phyloP scores from a whole-genome alignment of 2,113 vertebrate genomes.

The Thymallus thymallus region DNA sequence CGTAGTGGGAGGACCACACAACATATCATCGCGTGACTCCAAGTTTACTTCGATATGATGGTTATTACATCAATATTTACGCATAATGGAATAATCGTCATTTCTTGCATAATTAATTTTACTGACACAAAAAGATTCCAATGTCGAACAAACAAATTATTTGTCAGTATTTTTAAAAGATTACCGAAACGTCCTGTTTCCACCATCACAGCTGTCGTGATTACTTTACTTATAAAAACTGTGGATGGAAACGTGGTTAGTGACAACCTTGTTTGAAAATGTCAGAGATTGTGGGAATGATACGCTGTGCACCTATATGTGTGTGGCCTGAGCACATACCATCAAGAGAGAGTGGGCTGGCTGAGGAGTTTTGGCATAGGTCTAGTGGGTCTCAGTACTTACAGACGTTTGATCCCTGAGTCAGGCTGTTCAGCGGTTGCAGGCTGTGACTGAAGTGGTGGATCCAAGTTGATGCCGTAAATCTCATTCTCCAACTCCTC shows the following conservation, averaged over 20 bases:
- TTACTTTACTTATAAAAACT: too few species aligned
- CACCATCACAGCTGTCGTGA: background rate
- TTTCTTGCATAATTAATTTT: too few species aligned
- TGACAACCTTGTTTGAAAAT: background rate
- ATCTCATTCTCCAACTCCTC: conserved; percentile 85
- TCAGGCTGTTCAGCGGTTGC: conserved; percentile 77
- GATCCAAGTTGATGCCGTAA: conserved; percentile 53
- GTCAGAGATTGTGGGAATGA: background rate
- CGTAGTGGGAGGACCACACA: too few species aligned
- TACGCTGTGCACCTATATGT: background rate
- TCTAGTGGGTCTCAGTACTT: conserved; percentile 65
- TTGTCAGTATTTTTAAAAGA: too few species aligned
- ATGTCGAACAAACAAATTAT: too few species aligned
- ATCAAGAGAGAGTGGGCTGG: background rate
- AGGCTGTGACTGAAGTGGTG: conserved; percentile 54
- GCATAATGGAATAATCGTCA: too few species aligned
- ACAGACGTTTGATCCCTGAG: conserved; percentile 91
- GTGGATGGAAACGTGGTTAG: too few species aligned
- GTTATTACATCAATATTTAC: too few species aligned
- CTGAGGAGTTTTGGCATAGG: background rate
- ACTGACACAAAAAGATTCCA: too few species aligned
- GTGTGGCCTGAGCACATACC: background rate
- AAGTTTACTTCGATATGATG: too few species aligned
- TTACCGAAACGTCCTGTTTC: background rate
- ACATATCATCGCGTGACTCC: too few species aligned